Evolutionary conservation across 2,797 vertebrate species (phyloP), one percentile per base, ranked within the genome.

Genomic region (Echeneis naucrates): DNA sequence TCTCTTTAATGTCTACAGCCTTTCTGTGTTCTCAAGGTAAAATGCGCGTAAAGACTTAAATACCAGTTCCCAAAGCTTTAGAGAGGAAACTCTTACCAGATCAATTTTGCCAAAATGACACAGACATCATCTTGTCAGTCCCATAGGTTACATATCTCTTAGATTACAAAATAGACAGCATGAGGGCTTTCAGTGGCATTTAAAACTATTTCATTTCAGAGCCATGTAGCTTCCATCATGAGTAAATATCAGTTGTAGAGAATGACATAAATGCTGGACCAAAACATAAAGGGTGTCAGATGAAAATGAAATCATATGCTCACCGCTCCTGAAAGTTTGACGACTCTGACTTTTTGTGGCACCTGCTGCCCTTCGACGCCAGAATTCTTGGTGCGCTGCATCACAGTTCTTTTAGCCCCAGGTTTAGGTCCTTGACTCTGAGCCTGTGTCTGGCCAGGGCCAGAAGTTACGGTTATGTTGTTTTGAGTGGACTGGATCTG

Each of bases 241-340:
- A 60, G 38, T 71, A 65, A 82, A 37, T 80, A 82, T 73, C 66
- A 52, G 59, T 50, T 44, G 44, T 59, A 66, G 72, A 62, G 62
- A 38, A 83, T 86, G 60, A 82, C 84, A 83, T 78, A 83, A 78
- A 88, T 88, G 84, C 76, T 72, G 74, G 50, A 42, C 30, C 24
- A 56, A 65, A 75, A 81, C 37, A 72, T 16, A 76, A 63, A 63
- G 68, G 33, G 53, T 26, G 73, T 61, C 26, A 5, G 56, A 75
- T 56, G 27, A 71, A 81, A 85, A 64, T 33, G 2, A 65, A 78
- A 80, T n/a, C 0, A 32, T 38, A 56, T 68, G 95, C 98, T 98
- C 94, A 99, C 98, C 96, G 90, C 94, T 90, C 93, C 95, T 65
- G 95, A 93, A 89, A 97, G 92, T 91, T 98, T 98, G 91, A 99